These are phyloP conservation scores for Epizoanthus rinbou DNA, from an alignment of 92 coral and sea anemone genomes.

Conservation along the genomic window DNA sequence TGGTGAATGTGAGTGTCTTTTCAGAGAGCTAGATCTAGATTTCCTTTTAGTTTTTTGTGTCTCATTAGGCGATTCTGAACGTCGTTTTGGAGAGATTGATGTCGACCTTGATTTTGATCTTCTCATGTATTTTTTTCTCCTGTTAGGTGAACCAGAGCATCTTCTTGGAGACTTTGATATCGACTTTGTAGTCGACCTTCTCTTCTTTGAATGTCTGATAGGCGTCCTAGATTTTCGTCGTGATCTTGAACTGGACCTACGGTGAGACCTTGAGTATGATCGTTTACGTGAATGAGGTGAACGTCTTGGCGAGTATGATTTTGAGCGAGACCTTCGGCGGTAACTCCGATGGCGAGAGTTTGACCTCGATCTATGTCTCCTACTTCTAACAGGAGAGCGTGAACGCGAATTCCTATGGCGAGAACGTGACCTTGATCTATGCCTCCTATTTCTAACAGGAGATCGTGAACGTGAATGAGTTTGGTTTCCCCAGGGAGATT, in stretches of 20 bases:
- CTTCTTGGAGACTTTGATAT: slow-evolving; percentile 60
- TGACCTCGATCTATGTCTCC: slow-evolving; percentile 49
- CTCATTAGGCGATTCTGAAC: not conserved
- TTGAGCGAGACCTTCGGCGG: slow-evolving; percentile 58
- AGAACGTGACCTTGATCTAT: not conserved
- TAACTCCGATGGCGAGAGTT: slow-evolving; percentile 60
- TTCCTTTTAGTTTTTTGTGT: slow-evolving; percentile 5
- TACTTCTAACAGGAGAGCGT: slow-evolving; percentile 49
- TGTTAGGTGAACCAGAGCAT: slow-evolving; percentile 60
- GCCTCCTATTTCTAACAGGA: slow-evolving; percentile 42
- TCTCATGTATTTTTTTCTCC: slow-evolving; percentile 39
- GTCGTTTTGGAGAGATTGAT: slow-evolving; percentile 25
- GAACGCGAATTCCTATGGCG: slow-evolving; percentile 54
- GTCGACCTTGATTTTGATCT: slow-evolving; percentile 30
- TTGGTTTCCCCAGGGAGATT: slow-evolving; percentile 70
- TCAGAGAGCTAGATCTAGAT: slow-evolving; percentile 43
- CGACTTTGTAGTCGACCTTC: slow-evolving; percentile 41
- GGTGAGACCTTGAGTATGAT: slow-evolving; percentile 53
- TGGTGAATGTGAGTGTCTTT: not conserved
- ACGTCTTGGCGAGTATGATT: slow-evolving; percentile 58
- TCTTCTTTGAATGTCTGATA: not conserved
- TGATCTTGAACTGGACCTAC: slow-evolving; percentile 66
- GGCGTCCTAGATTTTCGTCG: slow-evolving; percentile 60
- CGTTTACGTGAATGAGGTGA: slow-evolving; percentile 36
- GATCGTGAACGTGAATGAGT: slow-evolving; percentile 72